Conservation (phyloP, 2,888 invertebrate genomes). For the Cremastinae sp. region DNA sequence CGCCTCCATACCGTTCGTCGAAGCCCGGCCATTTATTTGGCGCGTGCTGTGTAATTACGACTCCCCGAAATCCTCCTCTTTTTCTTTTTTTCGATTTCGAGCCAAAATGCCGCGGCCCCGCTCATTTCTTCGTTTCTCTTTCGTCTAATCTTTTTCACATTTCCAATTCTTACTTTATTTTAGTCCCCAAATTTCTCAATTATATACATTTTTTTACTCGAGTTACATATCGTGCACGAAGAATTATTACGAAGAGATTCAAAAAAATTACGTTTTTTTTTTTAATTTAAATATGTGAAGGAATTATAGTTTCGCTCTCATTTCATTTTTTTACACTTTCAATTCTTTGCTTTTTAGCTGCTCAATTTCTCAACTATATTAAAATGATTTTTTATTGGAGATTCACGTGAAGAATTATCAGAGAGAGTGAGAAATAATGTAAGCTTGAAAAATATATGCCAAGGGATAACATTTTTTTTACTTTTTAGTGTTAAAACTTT, state of each 20-base stretch:
- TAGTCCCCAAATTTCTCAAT: slow-evolving; percentile 1
- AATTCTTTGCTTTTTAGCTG: neutral
- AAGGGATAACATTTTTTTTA: neutral
- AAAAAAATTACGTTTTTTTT: too few relatives aligned
- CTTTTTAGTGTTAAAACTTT: neutral
- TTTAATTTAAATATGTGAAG: too few relatives aligned
- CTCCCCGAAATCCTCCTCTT: slow-evolving; percentile 59
- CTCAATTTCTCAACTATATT: neutral
- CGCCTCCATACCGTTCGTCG: slow-evolving; percentile 67
- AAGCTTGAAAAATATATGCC: too few relatives aligned
- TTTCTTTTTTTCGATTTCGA: slow-evolving; percentile 46
- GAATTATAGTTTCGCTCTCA: too few relatives aligned
- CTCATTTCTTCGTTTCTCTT: slow-evolving; percentile 49
- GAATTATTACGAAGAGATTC: too few relatives aligned
- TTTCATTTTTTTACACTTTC: neutral
- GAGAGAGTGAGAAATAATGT: neutral
- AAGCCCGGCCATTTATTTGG: slow-evolving; percentile 76
- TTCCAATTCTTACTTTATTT: neutral
- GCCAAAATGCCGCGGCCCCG: slow-evolving; percentile 51
- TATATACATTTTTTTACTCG: slow-evolving; percentile 6
- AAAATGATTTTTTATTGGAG: neutral
- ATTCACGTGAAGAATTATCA: neutral
- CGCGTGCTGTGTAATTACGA: slow-evolving; percentile 78
- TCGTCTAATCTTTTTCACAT: slow-evolving; percentile 3
- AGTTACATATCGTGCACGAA: too few relatives aligned